Percentiles rank a stretch among this genome's conserved stretches.
Conservation (phyloP, 2,113 vertebrate species). For the Chauna torquata region DNA sequence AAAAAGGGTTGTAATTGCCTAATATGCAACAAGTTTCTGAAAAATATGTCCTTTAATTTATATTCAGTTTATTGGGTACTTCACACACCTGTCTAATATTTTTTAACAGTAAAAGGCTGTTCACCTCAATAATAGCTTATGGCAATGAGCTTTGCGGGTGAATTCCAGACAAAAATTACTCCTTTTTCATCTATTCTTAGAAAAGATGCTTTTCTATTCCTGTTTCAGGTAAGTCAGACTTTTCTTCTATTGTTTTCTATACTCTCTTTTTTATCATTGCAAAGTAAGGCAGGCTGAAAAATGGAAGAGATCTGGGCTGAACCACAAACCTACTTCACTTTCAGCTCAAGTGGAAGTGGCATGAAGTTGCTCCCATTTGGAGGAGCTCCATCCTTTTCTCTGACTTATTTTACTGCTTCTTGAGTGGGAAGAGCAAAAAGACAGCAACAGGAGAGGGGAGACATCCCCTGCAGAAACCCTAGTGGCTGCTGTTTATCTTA, state of each 20-base stretch:
- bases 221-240: background rate
- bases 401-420: accelerated
- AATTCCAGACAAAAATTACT: constrained; percentile 9
- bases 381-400: background rate
- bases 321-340: background rate
- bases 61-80: background rate
- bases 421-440: background rate
- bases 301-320: background rate
- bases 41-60: background rate
- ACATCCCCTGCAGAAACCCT: background rate
- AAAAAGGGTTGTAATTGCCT: background rate
- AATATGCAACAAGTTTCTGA: background rate
- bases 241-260: background rate
- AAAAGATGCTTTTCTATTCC: background rate
- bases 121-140: background rate
- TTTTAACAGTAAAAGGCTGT: background rate
- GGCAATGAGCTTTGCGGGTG: background rate
- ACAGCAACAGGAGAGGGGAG: accelerated
- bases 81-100: background rate
- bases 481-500: background rate
- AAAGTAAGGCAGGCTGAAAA: background rate
- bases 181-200: constrained; percentile 1
- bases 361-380: background rate
- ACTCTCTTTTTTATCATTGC: background rate
- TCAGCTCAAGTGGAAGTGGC: background rate